phyloP scores from a whole-genome alignment of 2,888 invertebrate genomes.

The Plebejus anna region DNA sequence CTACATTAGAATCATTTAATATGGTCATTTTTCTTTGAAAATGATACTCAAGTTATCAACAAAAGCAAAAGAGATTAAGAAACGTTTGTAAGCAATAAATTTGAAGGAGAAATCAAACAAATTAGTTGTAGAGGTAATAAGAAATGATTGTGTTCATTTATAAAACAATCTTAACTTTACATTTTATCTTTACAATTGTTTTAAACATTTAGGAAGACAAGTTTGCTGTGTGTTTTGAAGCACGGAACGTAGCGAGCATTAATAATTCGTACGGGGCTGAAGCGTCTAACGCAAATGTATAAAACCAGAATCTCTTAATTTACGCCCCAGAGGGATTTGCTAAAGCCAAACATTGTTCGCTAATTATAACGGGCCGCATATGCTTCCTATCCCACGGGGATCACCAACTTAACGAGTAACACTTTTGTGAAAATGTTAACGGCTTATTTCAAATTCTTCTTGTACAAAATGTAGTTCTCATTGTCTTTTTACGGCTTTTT shows the following conservation, averaged over 20 bases:
- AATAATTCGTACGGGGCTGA: conserved; percentile 41
- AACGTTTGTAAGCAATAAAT: background rate
- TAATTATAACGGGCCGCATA: conserved; percentile 78
- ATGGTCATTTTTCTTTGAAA: too few species aligned
- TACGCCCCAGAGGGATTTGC: conserved; percentile 78
- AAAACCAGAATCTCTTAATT: conserved; percentile 78
- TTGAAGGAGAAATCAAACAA: background rate
- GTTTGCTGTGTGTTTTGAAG: conserved; percentile 5
- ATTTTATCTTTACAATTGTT: background rate
- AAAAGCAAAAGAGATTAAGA: background rate
- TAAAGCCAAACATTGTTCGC: conserved; percentile 80
- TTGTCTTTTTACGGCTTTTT: background rate
- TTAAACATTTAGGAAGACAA: background rate
- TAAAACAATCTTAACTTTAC: background rate
- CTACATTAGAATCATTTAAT: too few species aligned
- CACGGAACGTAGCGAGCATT: conserved; percentile 26
- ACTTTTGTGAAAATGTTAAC: conserved; percentile 40
- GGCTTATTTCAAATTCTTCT: conserved; percentile 7
- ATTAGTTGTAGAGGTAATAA: background rate
- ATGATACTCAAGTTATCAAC: too few species aligned
- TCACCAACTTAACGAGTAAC: conserved; percentile 63
- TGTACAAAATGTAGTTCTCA: background rate
- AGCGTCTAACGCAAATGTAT: conserved; percentile 66
- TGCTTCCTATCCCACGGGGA: conserved; percentile 71
- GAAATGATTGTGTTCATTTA: background rate